These are phyloP conservation scores for Erebia palarica DNA, from an alignment of 2,888 invertebrate species.

Conservation along the genomic window DNA sequence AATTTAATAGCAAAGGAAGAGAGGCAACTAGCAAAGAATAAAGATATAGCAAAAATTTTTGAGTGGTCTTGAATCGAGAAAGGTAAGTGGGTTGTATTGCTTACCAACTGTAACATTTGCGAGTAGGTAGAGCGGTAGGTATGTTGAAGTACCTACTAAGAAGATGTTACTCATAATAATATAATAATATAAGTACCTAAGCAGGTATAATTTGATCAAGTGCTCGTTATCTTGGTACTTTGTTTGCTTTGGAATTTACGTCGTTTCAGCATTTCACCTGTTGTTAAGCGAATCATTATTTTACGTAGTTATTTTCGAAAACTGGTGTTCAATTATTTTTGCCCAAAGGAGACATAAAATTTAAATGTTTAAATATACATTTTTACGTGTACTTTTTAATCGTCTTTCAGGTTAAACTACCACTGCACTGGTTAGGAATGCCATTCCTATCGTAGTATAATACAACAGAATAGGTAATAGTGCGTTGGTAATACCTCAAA, in stretches of 20 bases:
- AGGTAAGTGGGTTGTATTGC: background rate
- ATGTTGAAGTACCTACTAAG: background rate
- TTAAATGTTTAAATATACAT: too few relatives aligned
- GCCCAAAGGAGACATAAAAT: too few relatives aligned
- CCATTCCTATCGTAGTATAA: too few relatives aligned
- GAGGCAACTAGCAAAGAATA: background rate
- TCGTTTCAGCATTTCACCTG: background rate
- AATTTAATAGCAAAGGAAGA: background rate
- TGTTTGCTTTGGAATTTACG: background rate
- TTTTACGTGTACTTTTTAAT: too few relatives aligned
- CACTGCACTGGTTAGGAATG: too few relatives aligned
- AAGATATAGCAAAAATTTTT: background rate
- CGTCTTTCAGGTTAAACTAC: too few relatives aligned
- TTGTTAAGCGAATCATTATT: background rate
- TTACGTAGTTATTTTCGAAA: background rate
- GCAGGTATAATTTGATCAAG: background rate
- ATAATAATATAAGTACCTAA: too few relatives aligned
- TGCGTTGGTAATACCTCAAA: too few relatives aligned
- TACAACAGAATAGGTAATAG: too few relatives aligned
- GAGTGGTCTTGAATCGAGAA: slow-evolving; percentile 1
- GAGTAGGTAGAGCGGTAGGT: background rate
- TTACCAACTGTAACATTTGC: background rate
- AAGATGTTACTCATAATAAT: background rate
- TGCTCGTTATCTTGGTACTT: slow-evolving; percentile 5
- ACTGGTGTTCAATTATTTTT: too few relatives aligned